Conservation (phyloP, 2,113 vertebrate species). For the Aramus guarauna region DNA sequence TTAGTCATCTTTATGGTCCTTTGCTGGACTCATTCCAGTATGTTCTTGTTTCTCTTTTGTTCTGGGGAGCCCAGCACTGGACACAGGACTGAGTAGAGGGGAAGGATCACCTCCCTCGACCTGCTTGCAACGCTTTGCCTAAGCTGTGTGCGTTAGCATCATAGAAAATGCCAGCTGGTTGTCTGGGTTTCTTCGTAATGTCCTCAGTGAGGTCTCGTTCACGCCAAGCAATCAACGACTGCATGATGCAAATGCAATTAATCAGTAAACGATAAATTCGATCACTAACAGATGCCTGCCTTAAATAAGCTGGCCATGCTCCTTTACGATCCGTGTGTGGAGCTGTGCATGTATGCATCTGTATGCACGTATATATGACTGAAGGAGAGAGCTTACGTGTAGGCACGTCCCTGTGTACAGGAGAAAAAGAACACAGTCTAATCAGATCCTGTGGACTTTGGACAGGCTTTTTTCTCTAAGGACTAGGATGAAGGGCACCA, state of each 20-base stretch:
- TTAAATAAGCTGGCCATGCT: not conserved
- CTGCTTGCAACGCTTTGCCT: not conserved
- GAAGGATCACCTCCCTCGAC: not conserved
- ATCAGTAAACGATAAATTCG: not conserved
- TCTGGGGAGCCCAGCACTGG: not conserved
- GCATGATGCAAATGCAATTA: not conserved
- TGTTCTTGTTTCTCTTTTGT: not conserved
- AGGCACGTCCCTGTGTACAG: accelerated
- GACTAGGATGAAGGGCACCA: not conserved
- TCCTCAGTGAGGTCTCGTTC: not conserved
- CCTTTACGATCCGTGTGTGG: not conserved
- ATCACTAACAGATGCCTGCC: not conserved
- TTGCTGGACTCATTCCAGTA: not conserved
- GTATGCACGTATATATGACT: not conserved
- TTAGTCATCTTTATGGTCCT: not conserved
- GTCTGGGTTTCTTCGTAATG: not conserved
- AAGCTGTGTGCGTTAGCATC: not conserved
- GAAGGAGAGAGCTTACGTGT: not conserved
- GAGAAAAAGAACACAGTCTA: not conserved
- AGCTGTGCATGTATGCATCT: not conserved
- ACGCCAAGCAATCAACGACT: not conserved
- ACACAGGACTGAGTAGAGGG: not conserved
- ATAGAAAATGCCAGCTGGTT: not conserved
- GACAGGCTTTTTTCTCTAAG: not conserved
- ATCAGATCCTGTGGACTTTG: not conserved